These are phyloP conservation scores for Diarsia rubi DNA, from an alignment of 2,888 invertebrate species.

Conservation along the genomic window DNA sequence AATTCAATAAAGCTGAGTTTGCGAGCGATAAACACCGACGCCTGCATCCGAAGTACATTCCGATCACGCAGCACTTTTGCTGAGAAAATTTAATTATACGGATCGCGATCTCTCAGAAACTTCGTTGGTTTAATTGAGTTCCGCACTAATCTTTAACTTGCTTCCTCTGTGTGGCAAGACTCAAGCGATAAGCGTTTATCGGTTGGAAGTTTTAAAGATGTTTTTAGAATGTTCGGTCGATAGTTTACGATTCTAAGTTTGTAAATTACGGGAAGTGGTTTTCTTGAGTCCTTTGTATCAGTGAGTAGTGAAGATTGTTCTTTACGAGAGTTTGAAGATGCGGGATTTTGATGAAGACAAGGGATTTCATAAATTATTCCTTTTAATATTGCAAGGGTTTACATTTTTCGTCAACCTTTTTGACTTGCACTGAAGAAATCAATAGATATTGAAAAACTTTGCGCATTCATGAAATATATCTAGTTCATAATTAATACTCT, in stretches of 20 bases:
- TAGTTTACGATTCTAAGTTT: conserved; percentile 42
- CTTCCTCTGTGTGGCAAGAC: conserved; percentile 67
- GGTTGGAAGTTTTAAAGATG: conserved; percentile 22
- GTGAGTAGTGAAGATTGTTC: neutral
- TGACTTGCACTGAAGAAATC: neutral
- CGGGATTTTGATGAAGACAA: neutral
- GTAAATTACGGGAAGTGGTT: conserved; percentile 28
- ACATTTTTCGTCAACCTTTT: neutral
- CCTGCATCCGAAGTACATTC: conserved; percentile 73
- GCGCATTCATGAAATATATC: neutral
- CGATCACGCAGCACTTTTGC: conserved; percentile 84
- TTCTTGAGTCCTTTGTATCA: conserved; percentile 9
- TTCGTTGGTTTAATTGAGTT: conserved; percentile 87
- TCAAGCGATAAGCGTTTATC: conserved; percentile 61
- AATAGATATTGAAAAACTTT: neutral
- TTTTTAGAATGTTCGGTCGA: conserved; percentile 47
- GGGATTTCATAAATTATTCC: neutral
- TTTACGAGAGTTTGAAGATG: neutral
- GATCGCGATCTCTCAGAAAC: conserved; percentile 82
- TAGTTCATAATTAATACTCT: no score
- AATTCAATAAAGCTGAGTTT: conserved; percentile 58
- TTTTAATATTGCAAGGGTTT: neutral
- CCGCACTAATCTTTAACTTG: conserved; percentile 84
- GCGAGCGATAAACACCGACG: conserved; percentile 58
- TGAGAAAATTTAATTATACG: conserved; percentile 87